Evolutionary conservation across 2,888 invertebrate genomes (phyloP).

Genomic region (Mythimna lalbum): DNA sequence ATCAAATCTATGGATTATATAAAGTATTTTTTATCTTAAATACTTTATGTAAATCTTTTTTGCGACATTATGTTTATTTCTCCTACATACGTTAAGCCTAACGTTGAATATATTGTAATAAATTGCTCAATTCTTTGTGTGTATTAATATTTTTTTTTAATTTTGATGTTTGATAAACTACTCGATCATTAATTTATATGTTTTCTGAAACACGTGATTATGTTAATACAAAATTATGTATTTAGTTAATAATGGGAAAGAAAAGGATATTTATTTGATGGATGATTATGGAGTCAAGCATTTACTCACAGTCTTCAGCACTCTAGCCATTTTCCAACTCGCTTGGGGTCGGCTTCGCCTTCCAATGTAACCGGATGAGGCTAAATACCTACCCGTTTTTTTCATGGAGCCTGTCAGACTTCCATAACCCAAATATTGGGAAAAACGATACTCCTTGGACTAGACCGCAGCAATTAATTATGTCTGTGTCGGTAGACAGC

Average conservation of each 20-base stretch:
- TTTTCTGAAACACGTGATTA: not conserved
- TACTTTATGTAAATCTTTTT: slow-evolving; percentile 12
- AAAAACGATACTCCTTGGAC: too few species aligned
- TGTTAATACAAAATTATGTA: not conserved
- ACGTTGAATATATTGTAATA: not conserved
- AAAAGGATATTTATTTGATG: not conserved
- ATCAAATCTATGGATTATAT: slow-evolving; percentile 21
- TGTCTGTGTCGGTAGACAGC: too few species aligned
- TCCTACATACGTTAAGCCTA: not conserved
- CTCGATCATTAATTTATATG: not conserved
- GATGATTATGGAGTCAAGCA: not conserved
- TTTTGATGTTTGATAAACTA: slow-evolving; percentile 1
- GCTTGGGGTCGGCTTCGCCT: too few species aligned
- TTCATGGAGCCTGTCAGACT: too few species aligned
- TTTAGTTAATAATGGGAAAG: not conserved
- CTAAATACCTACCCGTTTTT: too few species aligned
- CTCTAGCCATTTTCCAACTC: too few species aligned
- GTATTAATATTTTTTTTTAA: not conserved
- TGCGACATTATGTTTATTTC: not conserved
- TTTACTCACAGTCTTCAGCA: not conserved
- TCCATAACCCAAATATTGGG: too few species aligned
- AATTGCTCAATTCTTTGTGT: not conserved
- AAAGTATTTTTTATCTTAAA: slow-evolving; percentile 3
- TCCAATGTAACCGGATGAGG: too few species aligned
- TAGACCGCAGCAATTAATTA: too few species aligned